These are phyloP conservation scores for Dryocosmus kuriphilus DNA, from an alignment of 2,888 invertebrate species.

Conservation along the genomic window DNA sequence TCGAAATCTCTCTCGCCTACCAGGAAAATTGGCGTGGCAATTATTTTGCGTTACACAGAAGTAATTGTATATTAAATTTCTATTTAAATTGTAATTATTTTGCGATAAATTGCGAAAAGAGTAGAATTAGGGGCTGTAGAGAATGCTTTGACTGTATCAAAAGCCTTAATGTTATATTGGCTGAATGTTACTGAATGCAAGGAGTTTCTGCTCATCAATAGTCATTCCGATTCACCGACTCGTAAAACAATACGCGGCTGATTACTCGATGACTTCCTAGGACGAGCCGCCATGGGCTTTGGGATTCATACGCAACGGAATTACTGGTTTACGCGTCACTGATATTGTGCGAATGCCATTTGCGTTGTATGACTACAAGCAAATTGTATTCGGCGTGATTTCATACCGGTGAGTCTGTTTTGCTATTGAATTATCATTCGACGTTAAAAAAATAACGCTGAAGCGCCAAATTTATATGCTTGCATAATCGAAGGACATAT, in stretches of 20 bases:
- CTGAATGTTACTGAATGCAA: constrained; percentile 36
- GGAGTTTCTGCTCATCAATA: constrained; percentile 64
- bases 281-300: constrained; percentile 61
- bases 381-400: constrained; percentile 54
- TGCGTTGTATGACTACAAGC: constrained; percentile 49
- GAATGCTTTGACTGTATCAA: constrained; percentile 31
- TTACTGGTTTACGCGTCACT: constrained; percentile 72
- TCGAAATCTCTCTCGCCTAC: too few species aligned
- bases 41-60: neutral
- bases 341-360: constrained; percentile 67
- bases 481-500: neutral
- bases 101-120: neutral
- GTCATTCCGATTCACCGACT: constrained; percentile 73
- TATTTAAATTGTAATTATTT: neutral
- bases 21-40: neutral
- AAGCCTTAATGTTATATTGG: constrained; percentile 38
- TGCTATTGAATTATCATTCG: constrained; percentile 52
- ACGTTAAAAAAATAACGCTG: constrained; percentile 1
- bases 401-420: constrained; percentile 56
- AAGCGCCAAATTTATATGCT: neutral
- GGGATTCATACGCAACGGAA: constrained; percentile 74
- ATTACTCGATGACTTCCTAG: constrained; percentile 74
- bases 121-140: neutral
- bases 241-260: constrained; percentile 76
- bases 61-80: neutral